Percentiles rank a stretch among this genome's conserved stretches.
Conservation (phyloP, 2,113 vertebrate genomes). For the western clawed frog (Xenopus tropicalis) region UCB_Xtro_10.0 CM004452.2:40150001-40150500, state of each 20-base stretch:
- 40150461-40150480: too few species aligned
- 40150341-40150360: neutral
- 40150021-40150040: too few species aligned
- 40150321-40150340: neutral
- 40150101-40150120: neutral
- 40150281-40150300: constrained; percentile 13
- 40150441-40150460: too few species aligned
- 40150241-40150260: constrained; percentile 14
- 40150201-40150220: constrained; percentile 36
- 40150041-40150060: neutral
- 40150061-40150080: too few species aligned
- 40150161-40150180: constrained; percentile 41
- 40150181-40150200: constrained; percentile 34
- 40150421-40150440: too few species aligned
- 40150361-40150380: neutral
- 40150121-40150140: constrained; percentile 26
- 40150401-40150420: too few species aligned
- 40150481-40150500: too few species aligned
- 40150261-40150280: constrained; percentile 2
- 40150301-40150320: constrained; percentile 3
- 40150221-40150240: constrained; percentile 18
- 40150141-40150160: constrained; percentile 27
- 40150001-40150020: too few species aligned
- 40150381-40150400: neutral
- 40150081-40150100: neutral